phyloP scores from a whole-genome alignment of 1,140 invertebrate species.

The Berghia stephanieae region DNA sequence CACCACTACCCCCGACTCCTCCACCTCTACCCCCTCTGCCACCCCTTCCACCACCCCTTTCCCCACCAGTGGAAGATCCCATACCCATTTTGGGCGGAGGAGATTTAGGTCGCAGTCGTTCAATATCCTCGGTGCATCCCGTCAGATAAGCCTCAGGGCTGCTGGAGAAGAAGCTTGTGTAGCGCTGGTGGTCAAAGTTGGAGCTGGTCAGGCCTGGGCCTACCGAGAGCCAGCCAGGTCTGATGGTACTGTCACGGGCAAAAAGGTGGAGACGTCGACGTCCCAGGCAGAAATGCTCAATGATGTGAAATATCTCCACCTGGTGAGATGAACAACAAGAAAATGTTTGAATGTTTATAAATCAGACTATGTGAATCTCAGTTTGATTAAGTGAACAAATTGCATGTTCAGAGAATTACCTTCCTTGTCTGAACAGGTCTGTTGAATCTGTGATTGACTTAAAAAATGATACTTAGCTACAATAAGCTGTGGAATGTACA shows the following conservation, averaged over 20 bases:
- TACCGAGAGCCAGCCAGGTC: conserved; percentile 95
- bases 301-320: conserved; percentile 99
- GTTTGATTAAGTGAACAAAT: too few relatives aligned
- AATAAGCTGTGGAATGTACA: too few relatives aligned
- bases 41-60: conserved; percentile 53
- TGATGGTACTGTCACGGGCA: conserved; percentile 91
- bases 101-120: conserved; percentile 92
- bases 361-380: too few relatives aligned
- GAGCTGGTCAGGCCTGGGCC: conserved; percentile 93
- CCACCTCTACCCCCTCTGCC: conserved; percentile 47
- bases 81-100: conserved; percentile 86
- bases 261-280: conserved; percentile 92
- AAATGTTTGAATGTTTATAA: too few relatives aligned
- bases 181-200: conserved; percentile 92
- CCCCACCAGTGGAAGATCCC: conserved; percentile 63
- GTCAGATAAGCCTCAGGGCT: conserved; percentile 77
- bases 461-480: too few relatives aligned
- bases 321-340: too few relatives aligned
- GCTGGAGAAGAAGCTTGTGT: conserved; percentile 83
- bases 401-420: too few relatives aligned
- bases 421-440: too few relatives aligned
- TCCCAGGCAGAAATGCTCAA: conserved; percentile 97
- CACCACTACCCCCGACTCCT: conserved; percentile 33
- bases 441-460: too few relatives aligned
- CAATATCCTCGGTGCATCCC: conserved; percentile 94